Percentiles rank a stretch among this genome's conserved stretches.
Conservation (phyloP, 1,140 invertebrate species). For the Drosophila malerkotliana region DNA sequence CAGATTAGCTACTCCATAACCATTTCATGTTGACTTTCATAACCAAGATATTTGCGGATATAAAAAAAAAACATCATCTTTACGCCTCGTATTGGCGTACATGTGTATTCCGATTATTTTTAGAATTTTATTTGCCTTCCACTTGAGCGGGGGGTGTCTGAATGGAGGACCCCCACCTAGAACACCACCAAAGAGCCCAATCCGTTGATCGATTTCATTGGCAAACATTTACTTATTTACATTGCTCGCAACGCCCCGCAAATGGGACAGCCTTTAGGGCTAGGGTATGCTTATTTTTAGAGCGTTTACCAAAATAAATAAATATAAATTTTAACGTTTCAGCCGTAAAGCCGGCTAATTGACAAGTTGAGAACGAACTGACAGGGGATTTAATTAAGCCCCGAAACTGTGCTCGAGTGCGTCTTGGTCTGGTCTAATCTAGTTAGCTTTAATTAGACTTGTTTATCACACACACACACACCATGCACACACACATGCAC, state of each 20-base stretch:
- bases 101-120: constrained; percentile 34
- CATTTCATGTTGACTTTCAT: constrained; percentile 12
- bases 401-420: constrained; percentile 69
- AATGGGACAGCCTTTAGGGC: constrained; percentile 18
- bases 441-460: constrained; percentile 76
- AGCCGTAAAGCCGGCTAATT: constrained; percentile 51
- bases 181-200: constrained; percentile 7
- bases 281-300: constrained; percentile 28
- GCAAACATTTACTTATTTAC: constrained; percentile 40
- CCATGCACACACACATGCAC: constrained; percentile 25
- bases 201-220: constrained; percentile 39
- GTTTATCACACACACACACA: constrained; percentile 61
- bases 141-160: constrained; percentile 19
- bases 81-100: constrained; percentile 27
- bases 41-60: constrained; percentile 23
- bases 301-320: constrained; percentile 31
- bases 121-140: constrained; percentile 32
- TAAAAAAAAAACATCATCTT: constrained; percentile 13
- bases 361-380: constrained; percentile 67
- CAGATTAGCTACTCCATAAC: neutral
- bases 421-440: constrained; percentile 63
- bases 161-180: neutral
- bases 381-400: constrained; percentile 70
- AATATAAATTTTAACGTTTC: constrained; percentile 14
- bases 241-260: constrained; percentile 20